phyloP scores from a whole-genome alignment of 2,888 invertebrate species.

The Megalurothrips usitatus region DNA sequence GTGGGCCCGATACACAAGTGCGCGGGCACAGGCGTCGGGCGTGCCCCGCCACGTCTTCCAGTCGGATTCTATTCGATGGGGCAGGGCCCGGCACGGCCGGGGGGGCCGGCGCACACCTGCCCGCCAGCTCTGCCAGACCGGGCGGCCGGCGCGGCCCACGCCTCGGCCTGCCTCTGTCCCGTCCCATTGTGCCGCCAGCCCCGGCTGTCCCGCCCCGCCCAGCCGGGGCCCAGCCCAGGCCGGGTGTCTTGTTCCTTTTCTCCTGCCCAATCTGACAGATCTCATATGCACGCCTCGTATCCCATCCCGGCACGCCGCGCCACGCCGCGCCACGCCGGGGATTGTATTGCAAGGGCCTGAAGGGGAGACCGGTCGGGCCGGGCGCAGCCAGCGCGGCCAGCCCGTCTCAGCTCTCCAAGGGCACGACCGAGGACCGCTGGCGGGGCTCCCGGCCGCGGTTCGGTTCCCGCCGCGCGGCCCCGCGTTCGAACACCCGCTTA shows the following conservation, averaged over 20 bases:
- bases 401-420: too few relatives aligned
- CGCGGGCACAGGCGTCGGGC: background rate
- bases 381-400: too few relatives aligned
- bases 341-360: too few relatives aligned
- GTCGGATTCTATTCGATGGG: background rate
- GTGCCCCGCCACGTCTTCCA: background rate
- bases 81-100: background rate
- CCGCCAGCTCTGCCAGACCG: background rate
- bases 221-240: background rate
- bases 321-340: background rate
- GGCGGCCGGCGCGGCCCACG: too few relatives aligned
- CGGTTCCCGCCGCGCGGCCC: too few relatives aligned
- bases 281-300: slow-evolving; percentile 14
- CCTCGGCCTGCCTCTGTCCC: too few relatives aligned
- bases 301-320: background rate
- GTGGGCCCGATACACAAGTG: background rate
- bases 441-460: too few relatives aligned
- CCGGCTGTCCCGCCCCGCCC: too few relatives aligned
- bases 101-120: background rate
- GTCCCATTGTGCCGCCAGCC: too few relatives aligned
- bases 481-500: too few relatives aligned
- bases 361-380: too few relatives aligned
- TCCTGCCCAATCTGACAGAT: slow-evolving; percentile 16
- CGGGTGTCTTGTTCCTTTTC: slow-evolving; percentile 8
- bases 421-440: too few relatives aligned